Conservation (phyloP, 2,797 vertebrate genomes). For the Lateolabrax maculatus region DNA sequence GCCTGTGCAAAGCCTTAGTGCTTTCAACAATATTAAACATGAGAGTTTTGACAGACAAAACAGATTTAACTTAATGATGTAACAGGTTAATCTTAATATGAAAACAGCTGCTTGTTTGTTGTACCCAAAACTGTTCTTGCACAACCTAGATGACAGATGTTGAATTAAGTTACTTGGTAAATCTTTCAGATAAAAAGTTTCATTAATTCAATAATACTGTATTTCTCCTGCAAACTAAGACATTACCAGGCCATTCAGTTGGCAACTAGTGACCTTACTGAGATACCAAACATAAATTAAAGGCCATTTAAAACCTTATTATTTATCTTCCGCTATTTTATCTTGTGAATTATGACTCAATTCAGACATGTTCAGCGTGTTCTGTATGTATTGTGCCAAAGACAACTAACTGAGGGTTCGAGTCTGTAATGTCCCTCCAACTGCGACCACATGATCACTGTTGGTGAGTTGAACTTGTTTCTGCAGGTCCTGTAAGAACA, state of each 20-base stretch:
- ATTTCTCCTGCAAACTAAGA: background rate
- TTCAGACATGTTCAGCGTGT: no score
- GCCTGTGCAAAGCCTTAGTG: constrained; percentile 28
- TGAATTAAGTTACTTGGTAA: constrained; percentile 3
- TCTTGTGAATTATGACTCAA: background rate
- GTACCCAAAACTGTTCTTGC: constrained; percentile 27
- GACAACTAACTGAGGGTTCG: background rate
- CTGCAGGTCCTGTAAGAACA: constrained; percentile 32
- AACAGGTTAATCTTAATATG: constrained; percentile 45
- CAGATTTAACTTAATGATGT: constrained; percentile 55
- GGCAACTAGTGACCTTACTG: no score
- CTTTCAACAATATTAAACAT: constrained; percentile 64
- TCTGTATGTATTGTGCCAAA: background rate
- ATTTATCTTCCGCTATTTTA: no score
- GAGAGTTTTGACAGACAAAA: constrained; percentile 26
- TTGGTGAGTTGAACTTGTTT: constrained; percentile 41
- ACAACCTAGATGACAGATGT: constrained; percentile 15
- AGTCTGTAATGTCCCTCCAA: background rate
- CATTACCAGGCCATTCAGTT: no score
- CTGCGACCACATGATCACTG: constrained; percentile 8
- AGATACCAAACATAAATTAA: background rate
- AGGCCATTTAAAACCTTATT: background rate
- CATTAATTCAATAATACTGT: background rate
- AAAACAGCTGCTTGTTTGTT: constrained; percentile 48
- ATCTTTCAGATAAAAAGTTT: background rate